Conservation (phyloP, 2,797 vertebrate species). For the Alectoris magna region DNA sequence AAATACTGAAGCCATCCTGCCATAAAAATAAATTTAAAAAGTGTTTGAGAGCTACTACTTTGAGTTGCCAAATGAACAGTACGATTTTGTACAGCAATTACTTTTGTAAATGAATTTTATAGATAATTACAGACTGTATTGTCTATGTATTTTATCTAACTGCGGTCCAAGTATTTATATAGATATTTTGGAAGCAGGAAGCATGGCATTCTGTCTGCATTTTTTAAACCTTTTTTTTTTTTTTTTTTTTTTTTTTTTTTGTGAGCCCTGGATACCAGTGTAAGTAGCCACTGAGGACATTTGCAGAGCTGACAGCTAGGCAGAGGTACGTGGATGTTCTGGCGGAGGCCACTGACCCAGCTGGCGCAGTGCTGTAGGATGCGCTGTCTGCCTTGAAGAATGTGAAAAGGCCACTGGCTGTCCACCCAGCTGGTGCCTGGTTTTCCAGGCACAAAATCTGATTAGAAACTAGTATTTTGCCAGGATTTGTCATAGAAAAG, state of each 20-base stretch:
- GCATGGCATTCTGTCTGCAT: not conserved
- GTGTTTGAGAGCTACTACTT: not conserved
- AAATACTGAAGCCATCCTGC: not conserved
- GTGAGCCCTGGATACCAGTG: not conserved
- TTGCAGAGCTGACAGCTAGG: not conserved
- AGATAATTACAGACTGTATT: not conserved
- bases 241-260: not conserved
- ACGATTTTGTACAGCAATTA: not conserved
- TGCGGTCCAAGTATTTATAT: not conserved
- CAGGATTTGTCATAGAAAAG: not conserved
- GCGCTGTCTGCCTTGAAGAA: not conserved
- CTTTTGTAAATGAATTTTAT: not conserved
- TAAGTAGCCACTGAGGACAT: not conserved
- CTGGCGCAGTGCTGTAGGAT: not conserved
- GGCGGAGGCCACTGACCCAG: not conserved
- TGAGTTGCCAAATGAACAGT: not conserved
- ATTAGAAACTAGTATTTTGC: not conserved
- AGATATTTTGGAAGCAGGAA: not conserved
- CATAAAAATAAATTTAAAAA: not conserved
- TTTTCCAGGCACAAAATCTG: not conserved
- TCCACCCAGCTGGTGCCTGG: not conserved
- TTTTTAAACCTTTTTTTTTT: not conserved
- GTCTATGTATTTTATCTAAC: not conserved
- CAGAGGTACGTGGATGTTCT: not conserved
- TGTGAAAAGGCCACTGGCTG: not conserved